Conservation (phyloP, 2,888 invertebrate species). For the Erebia ligea region DNA sequence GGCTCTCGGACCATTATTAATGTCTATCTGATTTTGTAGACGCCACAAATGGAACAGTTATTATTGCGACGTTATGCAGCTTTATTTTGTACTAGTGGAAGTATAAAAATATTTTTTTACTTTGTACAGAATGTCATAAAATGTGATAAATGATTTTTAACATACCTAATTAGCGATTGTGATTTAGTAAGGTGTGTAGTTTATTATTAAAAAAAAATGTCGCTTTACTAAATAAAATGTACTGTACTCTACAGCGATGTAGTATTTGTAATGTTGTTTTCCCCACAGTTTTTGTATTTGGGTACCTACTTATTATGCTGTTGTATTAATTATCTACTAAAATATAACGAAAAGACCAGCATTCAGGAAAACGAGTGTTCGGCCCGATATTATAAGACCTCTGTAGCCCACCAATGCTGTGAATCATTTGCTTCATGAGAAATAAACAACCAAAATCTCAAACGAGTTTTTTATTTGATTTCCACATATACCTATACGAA, state of each 20-base stretch:
- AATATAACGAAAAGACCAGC: slow-evolving; percentile 55
- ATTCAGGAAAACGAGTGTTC: slow-evolving; percentile 72
- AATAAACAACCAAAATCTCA: slow-evolving; percentile 81
- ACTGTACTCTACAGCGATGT: slow-evolving; percentile 60
- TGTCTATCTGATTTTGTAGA: slow-evolving; percentile 16
- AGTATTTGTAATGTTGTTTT: slow-evolving; percentile 70
- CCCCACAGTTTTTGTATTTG: slow-evolving; percentile 76
- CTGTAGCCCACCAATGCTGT: slow-evolving; percentile 83
- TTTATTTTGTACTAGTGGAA: slow-evolving; percentile 74
- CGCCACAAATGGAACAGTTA: slow-evolving; percentile 21
- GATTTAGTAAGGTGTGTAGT: slow-evolving; percentile 81
- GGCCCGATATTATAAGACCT: slow-evolving; percentile 77
- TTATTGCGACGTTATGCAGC: slow-evolving; percentile 53
- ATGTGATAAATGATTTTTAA: slow-evolving; percentile 82
- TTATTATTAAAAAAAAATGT: slow-evolving; percentile 63
- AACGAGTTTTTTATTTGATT: slow-evolving; percentile 46
- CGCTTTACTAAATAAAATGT: slow-evolving; percentile 76
- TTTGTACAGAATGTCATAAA: slow-evolving; percentile 79
- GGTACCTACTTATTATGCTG: slow-evolving; percentile 79
- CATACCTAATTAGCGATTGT: slow-evolving; percentile 81
- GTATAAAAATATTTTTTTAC: slow-evolving; percentile 81
- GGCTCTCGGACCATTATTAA: not conserved
- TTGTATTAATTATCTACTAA: slow-evolving; percentile 68
- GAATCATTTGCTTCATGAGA: slow-evolving; percentile 83
- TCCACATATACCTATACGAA: not conserved